A percentile compares a stretch with the other conserved stretches of the same genome.
Evolutionary conservation across 2,797 vertebrate genomes (phyloP).

Genomic region (Danio choprae): DNA sequence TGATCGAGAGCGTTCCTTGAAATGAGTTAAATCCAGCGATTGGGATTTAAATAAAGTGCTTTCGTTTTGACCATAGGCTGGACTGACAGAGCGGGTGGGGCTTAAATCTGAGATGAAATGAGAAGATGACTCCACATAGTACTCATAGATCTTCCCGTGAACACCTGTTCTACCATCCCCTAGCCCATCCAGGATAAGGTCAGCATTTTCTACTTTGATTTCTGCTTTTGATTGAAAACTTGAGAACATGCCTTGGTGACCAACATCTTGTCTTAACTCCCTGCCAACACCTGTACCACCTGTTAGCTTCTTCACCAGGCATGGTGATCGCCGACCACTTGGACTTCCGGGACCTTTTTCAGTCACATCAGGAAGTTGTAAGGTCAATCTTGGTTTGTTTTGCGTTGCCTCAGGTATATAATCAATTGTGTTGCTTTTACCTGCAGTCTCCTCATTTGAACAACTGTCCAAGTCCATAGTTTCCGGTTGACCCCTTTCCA

Average conservation of each 20-base stretch:
- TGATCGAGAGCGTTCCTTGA: conserved; percentile 62
- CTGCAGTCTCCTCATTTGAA: conserved; percentile 10
- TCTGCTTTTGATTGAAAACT: conserved; percentile 85
- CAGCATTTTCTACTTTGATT: conserved; percentile 84
- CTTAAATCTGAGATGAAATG: conserved; percentile 71
- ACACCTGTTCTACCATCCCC: conserved; percentile 68
- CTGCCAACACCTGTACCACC: conserved; percentile 78
- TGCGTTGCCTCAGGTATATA: conserved; percentile 31
- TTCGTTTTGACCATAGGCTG: rapidly evolving
- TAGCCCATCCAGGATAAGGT: conserved; percentile 68
- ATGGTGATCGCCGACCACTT: conserved; percentile 73
- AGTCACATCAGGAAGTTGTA: conserved; percentile 64
- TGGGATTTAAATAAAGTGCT: conserved; percentile 51
- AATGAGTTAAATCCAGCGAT: conserved; percentile 54
- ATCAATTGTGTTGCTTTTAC: not conserved
- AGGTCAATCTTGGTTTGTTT: conserved; percentile 62
- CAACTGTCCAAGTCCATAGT: not conserved
- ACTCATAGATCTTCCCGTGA: conserved; percentile 88
- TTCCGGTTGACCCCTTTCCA: not conserved
- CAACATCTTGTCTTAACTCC: conserved; percentile 73
- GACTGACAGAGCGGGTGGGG: conserved; percentile 14
- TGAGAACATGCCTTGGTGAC: conserved; percentile 72
- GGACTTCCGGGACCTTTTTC: conserved; percentile 60
- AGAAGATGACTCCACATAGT: conserved; percentile 83
- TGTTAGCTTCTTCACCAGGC: conserved; percentile 76